Conservation (phyloP, 2,797 vertebrate species). For the Macropus fuliginosus region DNA sequence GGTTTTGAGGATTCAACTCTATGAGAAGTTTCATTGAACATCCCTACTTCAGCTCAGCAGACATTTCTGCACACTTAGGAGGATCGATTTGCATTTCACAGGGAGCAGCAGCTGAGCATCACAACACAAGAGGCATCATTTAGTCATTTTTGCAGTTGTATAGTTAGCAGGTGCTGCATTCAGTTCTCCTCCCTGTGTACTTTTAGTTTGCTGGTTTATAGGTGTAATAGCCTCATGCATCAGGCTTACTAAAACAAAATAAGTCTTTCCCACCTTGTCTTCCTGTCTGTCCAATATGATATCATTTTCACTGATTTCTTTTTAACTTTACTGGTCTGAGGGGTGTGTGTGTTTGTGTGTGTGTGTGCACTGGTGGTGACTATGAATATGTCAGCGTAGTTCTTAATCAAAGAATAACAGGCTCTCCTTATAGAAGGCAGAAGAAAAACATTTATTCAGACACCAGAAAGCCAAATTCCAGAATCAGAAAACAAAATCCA, state of each 20-base stretch:
- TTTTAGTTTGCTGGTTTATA: not conserved
- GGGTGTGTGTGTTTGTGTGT: not conserved
- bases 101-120: not conserved
- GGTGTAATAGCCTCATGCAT: not conserved
- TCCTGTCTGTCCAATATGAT: not conserved
- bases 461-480: too few relatives aligned
- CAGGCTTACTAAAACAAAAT: not conserved
- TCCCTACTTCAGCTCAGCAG: not conserved
- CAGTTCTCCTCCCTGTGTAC: not conserved
- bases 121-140: not conserved
- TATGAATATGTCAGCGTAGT: too few relatives aligned
- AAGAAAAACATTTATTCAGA: too few relatives aligned
- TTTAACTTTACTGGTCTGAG: not conserved
- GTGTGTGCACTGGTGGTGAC: too few relatives aligned
- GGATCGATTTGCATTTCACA: not conserved
- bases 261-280: not conserved
- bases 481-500: too few relatives aligned
- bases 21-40: not conserved
- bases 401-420: too few relatives aligned
- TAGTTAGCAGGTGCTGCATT: not conserved
- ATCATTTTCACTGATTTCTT: not conserved
- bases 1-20: not conserved
- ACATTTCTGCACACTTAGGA: not conserved
- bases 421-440: too few relatives aligned
- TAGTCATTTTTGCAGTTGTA: not conserved